Conservation (phyloP, 2,797 vertebrate species). For the Sphaeramia orbicularis region DNA sequence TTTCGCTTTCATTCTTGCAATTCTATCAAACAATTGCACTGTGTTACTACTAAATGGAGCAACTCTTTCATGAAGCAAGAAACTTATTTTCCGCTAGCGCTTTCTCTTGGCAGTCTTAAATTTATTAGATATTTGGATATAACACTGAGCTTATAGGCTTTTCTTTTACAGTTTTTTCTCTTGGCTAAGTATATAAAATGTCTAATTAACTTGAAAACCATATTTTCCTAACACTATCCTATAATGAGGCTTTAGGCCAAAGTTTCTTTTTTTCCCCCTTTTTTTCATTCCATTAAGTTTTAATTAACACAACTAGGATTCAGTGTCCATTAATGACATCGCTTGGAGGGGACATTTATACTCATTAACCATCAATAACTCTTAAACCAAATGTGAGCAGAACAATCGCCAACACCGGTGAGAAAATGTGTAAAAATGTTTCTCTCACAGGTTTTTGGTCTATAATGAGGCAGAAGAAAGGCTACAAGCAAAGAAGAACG, state of each 20-base stretch:
- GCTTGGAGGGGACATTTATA: conserved; percentile 55
- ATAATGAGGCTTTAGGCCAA: conserved; percentile 40
- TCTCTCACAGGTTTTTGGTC: conserved; percentile 7
- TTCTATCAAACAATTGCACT: conserved; percentile 21
- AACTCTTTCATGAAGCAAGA: conserved; percentile 23
- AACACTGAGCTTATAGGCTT: conserved; percentile 29
- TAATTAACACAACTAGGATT: conserved; percentile 69
- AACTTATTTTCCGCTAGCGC: conserved; percentile 6
- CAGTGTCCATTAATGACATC: conserved; percentile 60
- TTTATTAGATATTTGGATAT: conserved; percentile 34
- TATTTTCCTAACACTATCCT: conserved; percentile 38
- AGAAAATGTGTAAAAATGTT: conserved; percentile 11
- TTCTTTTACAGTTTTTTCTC: conserved; percentile 27
- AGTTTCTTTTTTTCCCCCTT: conserved; percentile 18
- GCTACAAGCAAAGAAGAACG: neutral
- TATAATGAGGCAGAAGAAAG: neutral
- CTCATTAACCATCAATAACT: conserved; percentile 66
- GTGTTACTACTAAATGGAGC: conserved; percentile 20
- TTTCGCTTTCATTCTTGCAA: conserved; percentile 18
- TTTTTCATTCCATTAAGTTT: conserved; percentile 58
- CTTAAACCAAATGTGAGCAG: conserved; percentile 29
- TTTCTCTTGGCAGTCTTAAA: conserved; percentile 31
- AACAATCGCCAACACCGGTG: neutral
- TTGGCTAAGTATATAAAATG: conserved; percentile 41
- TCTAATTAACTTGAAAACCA: conserved; percentile 58